These are phyloP conservation scores for Lasioglossum baleicum DNA, from an alignment of 1,140 invertebrate species.

Conservation along the genomic window DNA sequence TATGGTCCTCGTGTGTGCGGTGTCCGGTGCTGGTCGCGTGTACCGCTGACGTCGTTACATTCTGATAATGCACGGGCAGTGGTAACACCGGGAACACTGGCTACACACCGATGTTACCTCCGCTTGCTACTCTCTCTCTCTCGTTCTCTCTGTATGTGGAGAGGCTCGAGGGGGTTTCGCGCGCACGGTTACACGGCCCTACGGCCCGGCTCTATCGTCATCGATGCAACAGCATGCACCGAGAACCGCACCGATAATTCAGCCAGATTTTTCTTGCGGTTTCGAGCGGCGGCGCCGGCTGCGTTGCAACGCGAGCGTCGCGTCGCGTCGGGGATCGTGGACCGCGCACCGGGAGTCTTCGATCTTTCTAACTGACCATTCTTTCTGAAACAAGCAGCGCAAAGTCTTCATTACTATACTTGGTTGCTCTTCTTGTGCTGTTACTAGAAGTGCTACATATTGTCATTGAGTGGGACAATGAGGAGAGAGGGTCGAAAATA, in stretches of 20 bases:
- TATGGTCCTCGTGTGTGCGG: conserved; percentile 67
- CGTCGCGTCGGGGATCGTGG: conserved; percentile 16
- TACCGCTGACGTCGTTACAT: conserved; percentile 70
- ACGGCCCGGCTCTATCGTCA: conserved; percentile 40
- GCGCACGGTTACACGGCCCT: conserved; percentile 42
- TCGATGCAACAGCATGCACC: conserved; percentile 65
- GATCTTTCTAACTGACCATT: background rate
- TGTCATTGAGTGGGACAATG: too few relatives aligned
- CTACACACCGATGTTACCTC: conserved; percentile 39
- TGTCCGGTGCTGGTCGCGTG: conserved; percentile 70
- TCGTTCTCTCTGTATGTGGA: background rate
- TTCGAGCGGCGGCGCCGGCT: conserved; percentile 67
- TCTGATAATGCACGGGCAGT: conserved; percentile 72
- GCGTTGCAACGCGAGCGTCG: conserved; percentile 50
- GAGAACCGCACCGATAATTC: conserved; percentile 77
- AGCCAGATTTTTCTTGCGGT: conserved; percentile 77
- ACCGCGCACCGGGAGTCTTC: background rate
- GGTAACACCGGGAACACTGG: conserved; percentile 49
- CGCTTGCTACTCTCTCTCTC: too few relatives aligned
- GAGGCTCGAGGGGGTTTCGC: background rate
- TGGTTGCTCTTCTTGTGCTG: too few relatives aligned
- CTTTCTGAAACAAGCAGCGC: background rate
- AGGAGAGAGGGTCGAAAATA: too few relatives aligned
- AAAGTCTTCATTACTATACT: too few relatives aligned
- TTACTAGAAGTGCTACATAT: too few relatives aligned